Percentiles rank a stretch among this genome's conserved stretches.
Conservation (phyloP, 2,797 vertebrate species). For the Sitta carolinensis region DNA sequence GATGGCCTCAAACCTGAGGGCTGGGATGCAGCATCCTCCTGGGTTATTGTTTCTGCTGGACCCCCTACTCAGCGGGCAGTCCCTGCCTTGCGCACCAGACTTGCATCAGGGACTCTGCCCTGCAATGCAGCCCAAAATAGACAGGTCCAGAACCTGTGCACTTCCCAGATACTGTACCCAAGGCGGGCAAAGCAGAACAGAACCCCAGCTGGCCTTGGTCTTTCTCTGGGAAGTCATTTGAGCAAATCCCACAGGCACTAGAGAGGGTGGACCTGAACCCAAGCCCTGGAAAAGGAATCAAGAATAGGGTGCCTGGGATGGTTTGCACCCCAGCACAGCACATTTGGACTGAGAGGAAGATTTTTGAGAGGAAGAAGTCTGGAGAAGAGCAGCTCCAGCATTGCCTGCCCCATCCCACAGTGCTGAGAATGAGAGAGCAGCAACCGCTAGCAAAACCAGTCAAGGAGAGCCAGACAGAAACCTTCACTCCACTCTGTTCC, state of each 20-base stretch:
- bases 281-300: neutral
- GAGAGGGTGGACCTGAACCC: neutral
- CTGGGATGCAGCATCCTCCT: neutral
- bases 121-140: neutral
- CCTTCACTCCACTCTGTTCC: neutral
- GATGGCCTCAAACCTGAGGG: neutral
- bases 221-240: neutral
- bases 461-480: neutral
- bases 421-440: fast-evolving
- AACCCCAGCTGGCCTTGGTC: neutral
- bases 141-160: fast-evolving
- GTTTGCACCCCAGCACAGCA: fast-evolving
- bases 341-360: fast-evolving
- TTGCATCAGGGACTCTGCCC: neutral
- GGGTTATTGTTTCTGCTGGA: neutral
- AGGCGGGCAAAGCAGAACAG: fast-evolving
- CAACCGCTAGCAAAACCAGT: neutral
- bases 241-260: neutral
- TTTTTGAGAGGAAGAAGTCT: fast-evolving
- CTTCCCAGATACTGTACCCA: neutral
- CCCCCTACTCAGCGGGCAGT: neutral
- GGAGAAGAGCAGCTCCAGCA: fast-evolving
- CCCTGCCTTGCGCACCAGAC: neutral
- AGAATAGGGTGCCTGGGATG: neutral
- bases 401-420: neutral